Percentiles rank a stretch among this genome's conserved stretches.
Evolutionary conservation across 2,888 invertebrate genomes (phyloP).

Genomic region (Drosophila eohydei): DNA sequence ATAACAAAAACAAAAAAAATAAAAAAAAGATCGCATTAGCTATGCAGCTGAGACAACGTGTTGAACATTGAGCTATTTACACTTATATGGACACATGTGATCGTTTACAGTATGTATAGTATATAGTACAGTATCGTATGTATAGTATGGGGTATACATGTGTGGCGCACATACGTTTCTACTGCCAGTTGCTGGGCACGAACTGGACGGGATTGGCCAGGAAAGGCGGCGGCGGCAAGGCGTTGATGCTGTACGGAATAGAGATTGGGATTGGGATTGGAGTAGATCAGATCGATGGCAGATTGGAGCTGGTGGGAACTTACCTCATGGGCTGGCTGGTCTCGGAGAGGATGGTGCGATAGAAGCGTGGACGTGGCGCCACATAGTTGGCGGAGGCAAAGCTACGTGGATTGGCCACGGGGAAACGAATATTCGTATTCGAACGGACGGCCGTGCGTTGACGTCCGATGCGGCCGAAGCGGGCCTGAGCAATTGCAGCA

Average conservation of each 20-base stretch:
- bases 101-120: slow-evolving; percentile 22
- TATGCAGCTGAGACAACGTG: slow-evolving; percentile 18
- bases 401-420: slow-evolving; percentile 74
- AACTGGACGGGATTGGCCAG: slow-evolving; percentile 70
- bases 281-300: not conserved
- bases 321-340: slow-evolving; percentile 53
- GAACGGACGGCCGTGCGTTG: not conserved
- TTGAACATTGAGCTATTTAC: slow-evolving; percentile 55
- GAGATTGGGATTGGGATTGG: not conserved
- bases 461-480: slow-evolving; percentile 11
- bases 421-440: slow-evolving; percentile 65
- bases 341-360: slow-evolving; percentile 60
- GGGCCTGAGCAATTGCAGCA: slow-evolving; percentile 13
- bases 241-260: slow-evolving; percentile 42
- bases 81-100: slow-evolving; percentile 42
- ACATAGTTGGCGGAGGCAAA: slow-evolving; percentile 75
- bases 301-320: slow-evolving; percentile 1
- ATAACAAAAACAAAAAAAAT: slow-evolving; percentile 27
- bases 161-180: not conserved
- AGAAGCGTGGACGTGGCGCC: slow-evolving; percentile 73
- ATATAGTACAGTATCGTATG: slow-evolving; percentile 2
- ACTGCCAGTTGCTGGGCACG: slow-evolving; percentile 77
- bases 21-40: slow-evolving; percentile 6
- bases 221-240: slow-evolving; percentile 71
- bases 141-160: slow-evolving; percentile 1